A percentile compares a stretch with the other conserved stretches of the same genome.
Conservation (phyloP, 2,888 invertebrate genomes). For the Lypha dubia region DNA sequence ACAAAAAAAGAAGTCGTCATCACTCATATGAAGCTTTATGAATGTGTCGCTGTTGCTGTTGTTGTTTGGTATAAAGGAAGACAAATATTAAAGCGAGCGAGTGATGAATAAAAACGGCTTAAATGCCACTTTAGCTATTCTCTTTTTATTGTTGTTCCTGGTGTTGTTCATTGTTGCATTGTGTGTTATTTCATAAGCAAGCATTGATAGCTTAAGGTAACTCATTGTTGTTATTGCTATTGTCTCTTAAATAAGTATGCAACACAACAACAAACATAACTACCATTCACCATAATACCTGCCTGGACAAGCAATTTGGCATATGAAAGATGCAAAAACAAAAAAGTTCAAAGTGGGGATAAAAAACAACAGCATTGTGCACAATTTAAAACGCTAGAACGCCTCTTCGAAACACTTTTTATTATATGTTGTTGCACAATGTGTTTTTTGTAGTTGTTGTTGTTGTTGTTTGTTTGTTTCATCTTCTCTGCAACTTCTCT, state of each 20-base stretch:
- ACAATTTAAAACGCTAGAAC: conserved; percentile 81
- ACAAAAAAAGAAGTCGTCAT: conserved; percentile 64
- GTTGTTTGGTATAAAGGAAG: conserved; percentile 17
- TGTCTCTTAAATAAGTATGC: conserved; percentile 47
- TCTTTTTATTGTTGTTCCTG: conserved; percentile 31
- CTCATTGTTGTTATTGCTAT: conserved; percentile 53
- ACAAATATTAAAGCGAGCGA: conserved; percentile 43
- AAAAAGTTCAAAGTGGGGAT: conserved; percentile 51
- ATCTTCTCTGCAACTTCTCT: conserved; percentile 22
- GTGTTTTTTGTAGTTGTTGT: neutral
- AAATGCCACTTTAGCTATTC: conserved; percentile 69
- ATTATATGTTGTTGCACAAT: conserved; percentile 29
- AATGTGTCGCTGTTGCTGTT: conserved; percentile 48
- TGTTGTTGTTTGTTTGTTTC: neutral
- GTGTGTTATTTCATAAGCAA: conserved; percentile 67
- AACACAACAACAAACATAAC: conserved; percentile 36
- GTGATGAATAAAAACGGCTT: conserved; percentile 71
- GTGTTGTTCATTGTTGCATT: conserved; percentile 36
- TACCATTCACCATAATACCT: conserved; percentile 50
- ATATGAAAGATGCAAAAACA: conserved; percentile 1
- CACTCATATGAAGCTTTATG: conserved; percentile 62
- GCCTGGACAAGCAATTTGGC: conserved; percentile 70
- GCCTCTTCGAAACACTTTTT: conserved; percentile 80
- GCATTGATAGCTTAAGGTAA: conserved; percentile 70
- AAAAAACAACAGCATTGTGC: conserved; percentile 52